Percentiles rank a stretch among this genome's conserved stretches.
Conservation (phyloP, 2,888 invertebrate genomes). For the Monoplex corrugatus region DNA sequence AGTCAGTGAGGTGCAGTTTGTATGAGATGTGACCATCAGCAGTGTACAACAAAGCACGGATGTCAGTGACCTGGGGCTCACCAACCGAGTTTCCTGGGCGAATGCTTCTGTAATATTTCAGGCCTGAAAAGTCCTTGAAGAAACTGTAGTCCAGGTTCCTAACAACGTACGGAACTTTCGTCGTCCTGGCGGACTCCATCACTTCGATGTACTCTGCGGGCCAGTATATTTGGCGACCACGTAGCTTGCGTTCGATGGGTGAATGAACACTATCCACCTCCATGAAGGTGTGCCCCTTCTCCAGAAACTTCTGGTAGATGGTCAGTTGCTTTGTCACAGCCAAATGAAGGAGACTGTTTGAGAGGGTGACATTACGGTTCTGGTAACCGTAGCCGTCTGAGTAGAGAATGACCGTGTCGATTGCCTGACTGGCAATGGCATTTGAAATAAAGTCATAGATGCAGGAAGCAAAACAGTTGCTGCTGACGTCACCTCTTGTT, state of each 20-base stretch:
- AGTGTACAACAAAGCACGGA: conserved; percentile 51
- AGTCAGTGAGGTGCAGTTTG: neutral
- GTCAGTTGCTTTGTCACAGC: conserved; percentile 35
- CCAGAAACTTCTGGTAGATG: conserved; percentile 51
- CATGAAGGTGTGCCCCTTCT: conserved; percentile 58
- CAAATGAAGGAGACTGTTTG: conserved; percentile 51
- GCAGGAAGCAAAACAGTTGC: conserved; percentile 47
- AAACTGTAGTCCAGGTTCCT: conserved; percentile 51
- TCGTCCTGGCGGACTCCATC: conserved; percentile 34
- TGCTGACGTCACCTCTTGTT: conserved; percentile 25
- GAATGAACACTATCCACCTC: conserved; percentile 55
- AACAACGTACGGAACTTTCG: conserved; percentile 40
- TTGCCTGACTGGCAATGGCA: neutral
- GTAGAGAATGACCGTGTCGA: conserved; percentile 52
- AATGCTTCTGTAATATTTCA: conserved; percentile 47
- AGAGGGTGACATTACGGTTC: conserved; percentile 49
- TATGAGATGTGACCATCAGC: conserved; percentile 30
- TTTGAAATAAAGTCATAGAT: conserved; percentile 12
- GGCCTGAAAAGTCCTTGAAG: conserved; percentile 49
- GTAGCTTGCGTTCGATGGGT: conserved; percentile 50
- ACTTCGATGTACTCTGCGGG: conserved; percentile 21
- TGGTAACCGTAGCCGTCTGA: conserved; percentile 56
- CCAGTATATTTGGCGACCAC: conserved; percentile 43
- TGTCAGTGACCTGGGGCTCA: conserved; percentile 51
- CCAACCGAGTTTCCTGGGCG: conserved; percentile 47